Base-by-base conservation (phyloP, 2,888 invertebrate genomes). In the Platerodrilus igneus region DNA sequence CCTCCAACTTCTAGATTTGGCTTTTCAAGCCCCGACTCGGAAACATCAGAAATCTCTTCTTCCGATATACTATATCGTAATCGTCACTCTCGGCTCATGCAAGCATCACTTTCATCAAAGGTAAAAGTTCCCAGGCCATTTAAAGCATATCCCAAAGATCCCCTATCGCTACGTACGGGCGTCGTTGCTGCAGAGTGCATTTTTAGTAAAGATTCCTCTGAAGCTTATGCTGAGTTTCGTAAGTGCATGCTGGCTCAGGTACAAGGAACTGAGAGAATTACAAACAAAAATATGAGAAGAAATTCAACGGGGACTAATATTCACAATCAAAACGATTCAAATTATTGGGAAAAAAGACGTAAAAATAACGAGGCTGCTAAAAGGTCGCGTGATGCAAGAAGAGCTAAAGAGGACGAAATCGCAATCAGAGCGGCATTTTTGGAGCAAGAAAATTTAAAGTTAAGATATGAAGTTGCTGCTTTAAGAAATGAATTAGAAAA, bases 301-400 rank as follows among this genome's bases (percentile, higher is more conserved):
- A 52, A 37, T 6, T 52, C 56, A 20, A 54, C 54, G 17, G 23
- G 44, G 38, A 26, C 34, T 38, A 39, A 49, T 30, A 53, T 55
- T 29, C 15, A 44, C n/a, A 50, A 57, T 31, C 57, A 43, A 26
- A 48, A 49, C 37, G 91, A 93, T 61, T 85, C 86, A 2, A 80
- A 85, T 0, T 96, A 96, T 62, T 84, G 85, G 72, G 92, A 89
- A 55, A 78, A 92, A 37, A 71, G 95, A 6, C 78, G 86, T 49
- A 89, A 91, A 61, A 96, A 96, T 66, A 96, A 96, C 64, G 88
- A 85, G 47, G 95, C 96, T 0, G 96, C 96, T 0, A 96, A 96
- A 67, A 77, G 92, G 52, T 94, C 93, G 0, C 75, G 96, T 2
- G 95, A 96, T 58, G 81, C 91, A 1, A 74, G 96, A 41, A 76